Conservation (phyloP, 2,888 invertebrate species). For the Dyspetes luteomarginatus region DNA sequence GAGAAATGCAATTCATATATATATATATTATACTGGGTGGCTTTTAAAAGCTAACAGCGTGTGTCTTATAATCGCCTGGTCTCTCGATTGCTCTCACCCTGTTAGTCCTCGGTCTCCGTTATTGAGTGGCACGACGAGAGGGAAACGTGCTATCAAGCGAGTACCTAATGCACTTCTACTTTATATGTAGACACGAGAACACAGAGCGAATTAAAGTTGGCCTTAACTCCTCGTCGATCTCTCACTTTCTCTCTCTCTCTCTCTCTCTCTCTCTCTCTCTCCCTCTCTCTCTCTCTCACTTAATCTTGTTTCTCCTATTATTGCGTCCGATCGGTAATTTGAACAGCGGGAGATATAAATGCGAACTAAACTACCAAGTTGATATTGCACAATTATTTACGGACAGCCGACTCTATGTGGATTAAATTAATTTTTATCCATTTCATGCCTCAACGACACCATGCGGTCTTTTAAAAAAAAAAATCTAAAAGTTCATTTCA, state of each 20-base stretch:
- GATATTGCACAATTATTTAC: slow-evolving; percentile 58
- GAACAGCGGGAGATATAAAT: slow-evolving; percentile 19
- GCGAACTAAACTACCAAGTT: slow-evolving; percentile 4
- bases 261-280: slow-evolving; percentile 19
- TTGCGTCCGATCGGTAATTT: slow-evolving; percentile 54
- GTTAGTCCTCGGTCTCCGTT: slow-evolving; percentile 61
- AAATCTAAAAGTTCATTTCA: neutral
- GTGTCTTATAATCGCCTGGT: slow-evolving; percentile 22
- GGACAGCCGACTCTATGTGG: slow-evolving; percentile 7
- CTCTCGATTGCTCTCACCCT: slow-evolving; percentile 39
- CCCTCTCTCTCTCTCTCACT: neutral
- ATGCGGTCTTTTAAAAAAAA: too few relatives aligned
- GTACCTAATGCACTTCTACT: neutral
- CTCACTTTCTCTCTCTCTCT: slow-evolving; percentile 30
- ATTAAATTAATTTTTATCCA: slow-evolving; percentile 22
- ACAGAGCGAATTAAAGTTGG: neutral
- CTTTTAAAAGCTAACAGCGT: neutral
- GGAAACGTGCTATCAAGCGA: slow-evolving; percentile 68
- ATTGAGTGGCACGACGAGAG: slow-evolving; percentile 66
- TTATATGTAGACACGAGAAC: slow-evolving; percentile 2
- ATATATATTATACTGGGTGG: neutral
- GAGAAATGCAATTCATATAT: slow-evolving; percentile 4
- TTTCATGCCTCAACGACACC: neutral
- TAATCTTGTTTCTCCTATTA: slow-evolving; percentile 54
- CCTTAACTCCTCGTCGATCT: slow-evolving; percentile 41